Percentiles rank a stretch among this genome's conserved stretches.
These are phyloP conservation scores for Embiotoca jacksoni DNA, from an alignment of 2,113 vertebrate species.

Conservation along the genomic window DNA sequence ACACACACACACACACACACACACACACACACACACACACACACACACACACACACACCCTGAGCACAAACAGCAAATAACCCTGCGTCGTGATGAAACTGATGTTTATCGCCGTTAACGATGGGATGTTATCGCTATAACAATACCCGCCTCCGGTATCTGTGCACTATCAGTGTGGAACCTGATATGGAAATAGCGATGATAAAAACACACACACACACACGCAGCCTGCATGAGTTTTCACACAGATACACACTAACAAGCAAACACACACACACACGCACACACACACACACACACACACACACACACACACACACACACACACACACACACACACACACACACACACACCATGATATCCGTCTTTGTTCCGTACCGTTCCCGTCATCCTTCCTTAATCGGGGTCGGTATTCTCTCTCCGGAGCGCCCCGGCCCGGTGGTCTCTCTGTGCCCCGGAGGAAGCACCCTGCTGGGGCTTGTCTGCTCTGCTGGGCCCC, in stretches of 20 bases:
- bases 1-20: neutral
- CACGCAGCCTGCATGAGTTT: slow-evolving; percentile 8
- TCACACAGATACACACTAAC: neutral
- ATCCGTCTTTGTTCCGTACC: neutral
- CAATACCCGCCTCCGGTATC: slow-evolving; percentile 16
- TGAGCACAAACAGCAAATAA: slow-evolving; percentile 5
- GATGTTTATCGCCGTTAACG: slow-evolving; percentile 23
- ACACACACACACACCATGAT: no score
- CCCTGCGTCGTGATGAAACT: neutral
- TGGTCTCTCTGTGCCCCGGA: slow-evolving; percentile 49
- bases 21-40: neutral
- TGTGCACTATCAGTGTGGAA: slow-evolving; percentile 4
- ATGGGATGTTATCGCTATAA: slow-evolving; percentile 24
- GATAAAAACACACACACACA: neutral
- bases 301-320: slow-evolving; percentile 1
- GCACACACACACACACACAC: neutral
- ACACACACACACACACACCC: neutral
- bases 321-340: neutral
- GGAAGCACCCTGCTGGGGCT: slow-evolving; percentile 56
- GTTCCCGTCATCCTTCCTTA: no score
- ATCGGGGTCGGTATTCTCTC: neutral
- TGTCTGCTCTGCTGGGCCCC: slow-evolving; percentile 30
- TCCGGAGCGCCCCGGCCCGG: slow-evolving; percentile 5
- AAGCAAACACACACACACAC: no score
- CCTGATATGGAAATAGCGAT: slow-evolving; percentile 21